Percentiles rank a stretch among this genome's conserved stretches.
Conservation (phyloP, 2,888 invertebrate genomes). For the Gibbula magus region DNA sequence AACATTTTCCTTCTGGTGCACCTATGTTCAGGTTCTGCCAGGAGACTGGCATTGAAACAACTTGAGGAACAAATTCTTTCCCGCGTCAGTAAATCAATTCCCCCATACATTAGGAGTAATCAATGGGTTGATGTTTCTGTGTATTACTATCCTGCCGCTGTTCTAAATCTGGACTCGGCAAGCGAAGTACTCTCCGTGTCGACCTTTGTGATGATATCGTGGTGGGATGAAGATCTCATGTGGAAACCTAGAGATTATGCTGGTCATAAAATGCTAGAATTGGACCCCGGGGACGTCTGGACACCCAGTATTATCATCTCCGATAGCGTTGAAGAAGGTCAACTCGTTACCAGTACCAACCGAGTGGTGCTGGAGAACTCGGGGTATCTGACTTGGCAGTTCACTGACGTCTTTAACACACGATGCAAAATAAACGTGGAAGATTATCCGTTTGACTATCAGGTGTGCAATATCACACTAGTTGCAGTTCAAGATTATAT, state of each 20-base stretch:
- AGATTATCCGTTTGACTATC: not conserved
- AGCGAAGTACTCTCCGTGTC: not conserved
- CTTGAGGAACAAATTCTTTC: too few relatives aligned
- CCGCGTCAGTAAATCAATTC: not conserved
- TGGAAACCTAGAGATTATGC: not conserved
- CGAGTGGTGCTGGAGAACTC: not conserved
- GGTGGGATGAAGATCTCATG: not conserved
- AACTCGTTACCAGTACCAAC: not conserved
- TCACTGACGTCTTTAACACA: not conserved
- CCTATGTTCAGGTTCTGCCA: too few relatives aligned
- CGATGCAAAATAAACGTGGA: slow-evolving; percentile 1
- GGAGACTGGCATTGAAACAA: too few relatives aligned
- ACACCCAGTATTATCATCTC: not conserved
- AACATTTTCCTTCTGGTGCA: too few relatives aligned
- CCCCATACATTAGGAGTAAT: not conserved
- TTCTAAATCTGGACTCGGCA: not conserved
- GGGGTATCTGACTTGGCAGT: not conserved
- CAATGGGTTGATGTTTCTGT: not conserved
- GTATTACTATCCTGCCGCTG: not conserved
- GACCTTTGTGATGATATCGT: not conserved
- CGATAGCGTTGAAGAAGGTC: not conserved
- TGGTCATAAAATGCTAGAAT: not conserved
- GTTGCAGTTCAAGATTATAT: not conserved
- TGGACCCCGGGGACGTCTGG: not conserved
- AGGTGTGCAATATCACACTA: not conserved